Base-by-base conservation (phyloP, 2,888 invertebrate species). In the Biston betularia region DNA sequence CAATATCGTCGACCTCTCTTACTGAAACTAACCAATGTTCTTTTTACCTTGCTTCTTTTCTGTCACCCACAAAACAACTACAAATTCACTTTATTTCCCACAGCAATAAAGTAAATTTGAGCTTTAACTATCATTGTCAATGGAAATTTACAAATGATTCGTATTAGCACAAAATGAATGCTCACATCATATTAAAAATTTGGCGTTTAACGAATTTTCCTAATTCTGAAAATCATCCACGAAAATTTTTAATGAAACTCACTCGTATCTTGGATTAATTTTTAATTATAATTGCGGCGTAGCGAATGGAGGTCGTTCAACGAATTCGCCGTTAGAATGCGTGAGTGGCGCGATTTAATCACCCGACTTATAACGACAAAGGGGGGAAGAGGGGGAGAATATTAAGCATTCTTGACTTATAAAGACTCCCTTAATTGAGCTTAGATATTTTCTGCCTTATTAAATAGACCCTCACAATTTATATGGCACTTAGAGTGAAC, bases 281-380 rank as follows among this genome's bases (percentile, higher is more conserved):
- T 90, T 92, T 91, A 92, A 92, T 92, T 90, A 90, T 90, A 90
- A 92, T 88, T 84, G 86, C 84, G 80, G 80, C 75, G 80, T 85
- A 82, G 85, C 84, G 85, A 88, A 87, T 84, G 84, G 83, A 84
- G 79, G 79, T 75, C 81, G 78, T 79, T 82, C 75, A 76, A 65
- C 65, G 70, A 80, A 84, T 81, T 81, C 79, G 82, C 80, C 75
- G 80, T 79, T 81, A 83, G 86, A 89, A 88, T 87, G 88, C 89
- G 87, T 88, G 84, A 90, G 84, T 85, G 87, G 86, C 85, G 80
- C 87, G 83, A 88, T 88, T 92, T 93, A 91, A 93, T 93, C 87
- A 84, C 87, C 82, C 77, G 84, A 78, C 87, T 88, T 88, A 87
- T 88, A 88, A 89, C 85, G 86, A 89, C 85, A 85, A 84, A 75